phyloP scores from a whole-genome alignment of 1,140 invertebrate species.

The Ptiloglossa arizonensis region DNA sequence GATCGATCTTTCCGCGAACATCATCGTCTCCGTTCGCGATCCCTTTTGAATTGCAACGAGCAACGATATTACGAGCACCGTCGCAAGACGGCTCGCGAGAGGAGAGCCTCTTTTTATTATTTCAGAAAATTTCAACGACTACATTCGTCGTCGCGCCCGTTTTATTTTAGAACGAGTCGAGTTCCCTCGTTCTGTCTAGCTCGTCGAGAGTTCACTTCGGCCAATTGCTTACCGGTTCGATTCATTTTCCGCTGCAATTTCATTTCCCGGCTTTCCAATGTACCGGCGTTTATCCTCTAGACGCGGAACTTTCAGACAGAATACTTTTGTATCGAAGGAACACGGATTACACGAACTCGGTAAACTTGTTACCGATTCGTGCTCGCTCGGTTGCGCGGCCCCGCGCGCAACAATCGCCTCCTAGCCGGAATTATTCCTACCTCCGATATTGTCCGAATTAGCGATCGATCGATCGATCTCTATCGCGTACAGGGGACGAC shows the following conservation, averaged over 20 bases:
- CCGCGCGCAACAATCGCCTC: too few species aligned
- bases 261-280: too few species aligned
- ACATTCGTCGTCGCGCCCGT: not conserved
- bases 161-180: not conserved
- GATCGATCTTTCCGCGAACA: not conserved
- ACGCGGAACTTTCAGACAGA: not conserved
- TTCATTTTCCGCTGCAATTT: conserved; percentile 17
- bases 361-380: too few species aligned
- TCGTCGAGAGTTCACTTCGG: not conserved
- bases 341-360: not conserved
- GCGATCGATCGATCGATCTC: too few species aligned
- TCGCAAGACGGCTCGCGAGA: not conserved
- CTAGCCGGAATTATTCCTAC: too few species aligned
- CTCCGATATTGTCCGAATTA: too few species aligned
- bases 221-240: conserved; percentile 8
- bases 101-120: not conserved
- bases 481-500: too few species aligned
- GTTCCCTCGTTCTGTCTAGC: not conserved
- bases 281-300: not conserved
- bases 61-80: not conserved
- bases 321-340: not conserved
- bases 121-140: not conserved
- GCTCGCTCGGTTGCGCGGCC: too few species aligned
- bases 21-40: not conserved
- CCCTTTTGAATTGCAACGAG: not conserved